phyloP scores from a whole-genome alignment of 2,888 invertebrate genomes.

The Bellardia pandia region DNA sequence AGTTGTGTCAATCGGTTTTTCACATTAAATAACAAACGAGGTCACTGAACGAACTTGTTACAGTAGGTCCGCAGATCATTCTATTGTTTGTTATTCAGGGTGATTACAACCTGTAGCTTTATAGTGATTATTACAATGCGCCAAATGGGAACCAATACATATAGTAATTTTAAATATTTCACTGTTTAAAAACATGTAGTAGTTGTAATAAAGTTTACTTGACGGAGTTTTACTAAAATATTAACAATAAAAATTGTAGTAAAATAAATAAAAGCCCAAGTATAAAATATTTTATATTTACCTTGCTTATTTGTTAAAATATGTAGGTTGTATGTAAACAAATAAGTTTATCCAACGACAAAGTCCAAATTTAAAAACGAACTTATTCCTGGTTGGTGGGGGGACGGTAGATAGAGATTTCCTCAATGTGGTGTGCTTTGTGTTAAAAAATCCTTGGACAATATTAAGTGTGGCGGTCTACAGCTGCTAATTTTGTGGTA shows the following conservation, averaged over 20 bases:
- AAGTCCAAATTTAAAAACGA: background rate
- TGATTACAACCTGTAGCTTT: too few species aligned
- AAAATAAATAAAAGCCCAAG: background rate
- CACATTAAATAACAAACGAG: too few species aligned
- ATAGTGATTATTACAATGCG: too few species aligned
- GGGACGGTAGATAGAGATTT: background rate
- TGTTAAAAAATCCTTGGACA: background rate
- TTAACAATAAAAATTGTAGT: background rate
- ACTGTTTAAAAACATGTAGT: too few species aligned
- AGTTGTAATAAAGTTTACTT: too few species aligned
- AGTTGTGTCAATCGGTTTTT: too few species aligned
- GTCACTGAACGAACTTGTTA: too few species aligned
- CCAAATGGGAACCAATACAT: too few species aligned
- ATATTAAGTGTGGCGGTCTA: background rate
- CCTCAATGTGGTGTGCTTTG: slow-evolving; percentile 1
- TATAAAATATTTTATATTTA: slow-evolving; percentile 13
- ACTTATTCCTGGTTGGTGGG: background rate
- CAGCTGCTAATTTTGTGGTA: slow-evolving; percentile 11
- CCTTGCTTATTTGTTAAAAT: slow-evolving; percentile 41
- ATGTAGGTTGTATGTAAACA: background rate
- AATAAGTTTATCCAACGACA: slow-evolving; percentile 5
- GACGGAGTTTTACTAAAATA: too few species aligned
- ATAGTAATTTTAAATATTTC: too few species aligned
- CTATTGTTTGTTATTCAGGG: too few species aligned
- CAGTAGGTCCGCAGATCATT: too few species aligned